Base-by-base conservation (phyloP, 2,888 invertebrate species). In the Tipula helvola region DNA sequence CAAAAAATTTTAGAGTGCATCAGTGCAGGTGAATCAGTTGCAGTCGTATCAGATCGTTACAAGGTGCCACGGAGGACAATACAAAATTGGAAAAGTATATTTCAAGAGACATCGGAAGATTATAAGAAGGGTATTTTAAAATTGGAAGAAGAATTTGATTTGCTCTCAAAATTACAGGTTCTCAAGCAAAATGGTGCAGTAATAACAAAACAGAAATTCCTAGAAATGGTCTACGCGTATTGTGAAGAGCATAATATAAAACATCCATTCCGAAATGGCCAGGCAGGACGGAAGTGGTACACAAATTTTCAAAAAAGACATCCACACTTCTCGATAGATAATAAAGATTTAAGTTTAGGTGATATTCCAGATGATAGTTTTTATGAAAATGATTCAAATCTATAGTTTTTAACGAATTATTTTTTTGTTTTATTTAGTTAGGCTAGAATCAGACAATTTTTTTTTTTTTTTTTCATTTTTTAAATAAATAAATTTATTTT, bases 1-100 rank as follows among this genome's bases (percentile, higher is more conserved):
- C 39, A 84, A 39, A 84, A 39, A 84, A 41, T 84, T 4, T 7
- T 84, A 5, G 10, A 84, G 41, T 84, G 84, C 7, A 41, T 84
- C n/a, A 39, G 16, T 12, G 36, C 84, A 0, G 84, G 84, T 8
- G 84, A 84, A 84, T 39, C 36, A 10, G 41, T 84, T 39, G 36
- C 84, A n/a, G 84, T 3, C 84, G 84, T 84, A 16, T 84, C 84
- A 13, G 84, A 84, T 39, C 84, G 84, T 10, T 84, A 39, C 13
- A 84, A 84, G 36, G 84, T 84, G 36, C 84, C 84, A 10, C 84
- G 84, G 36, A 13, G 84, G 84, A 84, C 84, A 0, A 84, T 84
- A 84, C 84, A 84, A 84, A 84, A 84, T 84, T 84, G 84, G 84
- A 84, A 84, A 84, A 84, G 84, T 84, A 71, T 71, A 71, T 84